Evolutionary conservation across 35 echinoderm and acorn worm species (phyloP), one percentile per base, ranked within the genome.

Genomic region (Strongylocentrotus purpuratus): DNA sequence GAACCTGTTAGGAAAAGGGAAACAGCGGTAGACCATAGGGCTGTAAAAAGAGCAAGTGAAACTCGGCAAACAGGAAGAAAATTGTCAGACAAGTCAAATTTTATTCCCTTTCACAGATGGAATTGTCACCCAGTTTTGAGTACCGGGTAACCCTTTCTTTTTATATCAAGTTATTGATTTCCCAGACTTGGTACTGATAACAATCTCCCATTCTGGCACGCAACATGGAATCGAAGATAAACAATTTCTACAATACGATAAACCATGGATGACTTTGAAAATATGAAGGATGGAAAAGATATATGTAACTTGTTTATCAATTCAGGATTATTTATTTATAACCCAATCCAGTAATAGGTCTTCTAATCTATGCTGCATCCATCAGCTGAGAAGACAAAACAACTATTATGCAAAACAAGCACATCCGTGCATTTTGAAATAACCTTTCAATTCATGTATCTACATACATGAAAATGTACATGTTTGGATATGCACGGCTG

Each of bases 71-170:
- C 65, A 78, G 65, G 65, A 78, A 78, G 65, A 78, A 78, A 78
- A 78, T 78, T 78, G 65, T 78, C 65, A 78, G 22, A 78, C 65
- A 78, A 78, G 65, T 78, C 65, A 78, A 78, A 78, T n/a, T 78
- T n/a, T 28, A 78, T 78, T 78, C 65, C 65, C 22, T 78, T 78
- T 78, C 65, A 78, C 65, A 78, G 65, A 78, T 78, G 65, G 65
- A 78, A 78, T 78, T 78, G 65, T 78, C 4, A 78, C 65, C 28
- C 4, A 55, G 65, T 28, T 78, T 78, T 78, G 65, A 78, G 65
- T 78, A 59, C 11, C 35, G 35, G 35, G 35, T 41, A 55, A 55
- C 50, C 50, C 11, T 55, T 55, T 55, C 50, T 55, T 55, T 78
- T 28, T 7, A 28, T 78, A 4, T 78, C 4, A 4, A 78, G 4